Evolutionary conservation across 1,140 invertebrate species (phyloP).

Genomic region (Heliothis subflexa): DNA sequence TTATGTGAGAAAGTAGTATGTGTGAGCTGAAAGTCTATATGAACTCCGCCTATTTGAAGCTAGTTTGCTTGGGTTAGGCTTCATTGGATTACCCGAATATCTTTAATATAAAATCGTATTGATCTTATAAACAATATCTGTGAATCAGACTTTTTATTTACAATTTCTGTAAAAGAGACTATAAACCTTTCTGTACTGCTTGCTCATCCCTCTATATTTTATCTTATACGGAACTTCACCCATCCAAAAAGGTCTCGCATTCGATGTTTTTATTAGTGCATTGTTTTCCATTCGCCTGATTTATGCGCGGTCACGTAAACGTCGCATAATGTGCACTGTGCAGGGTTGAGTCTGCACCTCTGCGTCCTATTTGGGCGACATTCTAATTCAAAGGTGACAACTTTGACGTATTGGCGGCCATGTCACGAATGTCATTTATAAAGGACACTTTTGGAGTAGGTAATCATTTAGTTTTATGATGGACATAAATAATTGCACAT

Average conservation of each 20-base stretch:
- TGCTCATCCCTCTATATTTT: not conserved
- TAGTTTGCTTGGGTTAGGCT: too few relatives aligned
- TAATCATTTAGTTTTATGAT: not conserved
- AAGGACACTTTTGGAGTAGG: not conserved
- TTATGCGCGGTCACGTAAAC: slow-evolving; percentile 44
- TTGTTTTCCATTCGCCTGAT: slow-evolving; percentile 40
- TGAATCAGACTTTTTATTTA: too few relatives aligned
- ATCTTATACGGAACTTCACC: slow-evolving; percentile 21
- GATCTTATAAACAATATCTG: too few relatives aligned
- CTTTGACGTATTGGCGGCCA: slow-evolving; percentile 26
- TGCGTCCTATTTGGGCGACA: slow-evolving; percentile 25
- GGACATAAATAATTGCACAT: too few relatives aligned
- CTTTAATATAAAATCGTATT: too few relatives aligned
- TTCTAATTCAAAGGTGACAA: slow-evolving; percentile 39
- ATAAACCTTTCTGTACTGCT: too few relatives aligned
- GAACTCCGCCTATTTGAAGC: too few relatives aligned
- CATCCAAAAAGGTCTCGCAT: not conserved
- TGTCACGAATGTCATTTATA: slow-evolving; percentile 8
- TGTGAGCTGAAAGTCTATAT: too few relatives aligned
- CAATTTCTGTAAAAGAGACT: too few relatives aligned
- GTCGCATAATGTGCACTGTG: slow-evolving; percentile 17
- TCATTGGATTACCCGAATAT: too few relatives aligned
- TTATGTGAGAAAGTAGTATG: too few relatives aligned
- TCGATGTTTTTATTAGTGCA: slow-evolving; percentile 32
- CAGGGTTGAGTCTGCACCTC: slow-evolving; percentile 24